Evolutionary conservation across 2,113 vertebrate genomes (phyloP).

Genomic region (Aspiorhynchus laticeps): DNA sequence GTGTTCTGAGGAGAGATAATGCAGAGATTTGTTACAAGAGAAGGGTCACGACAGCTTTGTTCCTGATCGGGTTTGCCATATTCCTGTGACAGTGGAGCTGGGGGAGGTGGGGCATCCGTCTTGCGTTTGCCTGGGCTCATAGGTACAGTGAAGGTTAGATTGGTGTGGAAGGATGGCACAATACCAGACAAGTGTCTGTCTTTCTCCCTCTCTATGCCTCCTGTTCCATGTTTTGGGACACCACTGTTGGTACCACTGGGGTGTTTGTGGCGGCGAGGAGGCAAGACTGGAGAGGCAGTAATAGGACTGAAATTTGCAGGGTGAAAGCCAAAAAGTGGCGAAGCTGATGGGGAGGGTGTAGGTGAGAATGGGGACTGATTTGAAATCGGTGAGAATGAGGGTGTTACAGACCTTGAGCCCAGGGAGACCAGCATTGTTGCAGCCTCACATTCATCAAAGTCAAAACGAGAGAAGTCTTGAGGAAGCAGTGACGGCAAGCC

Average conservation of each 20-base stretch:
- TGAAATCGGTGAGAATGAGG: constrained; percentile 88
- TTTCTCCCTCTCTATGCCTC: constrained; percentile 73
- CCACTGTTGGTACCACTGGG: constrained; percentile 75
- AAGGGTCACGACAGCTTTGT: constrained; percentile 52
- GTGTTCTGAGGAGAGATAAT: constrained; percentile 81
- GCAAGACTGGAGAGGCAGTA: constrained; percentile 82
- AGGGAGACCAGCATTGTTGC: constrained; percentile 92
- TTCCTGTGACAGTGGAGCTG: constrained; percentile 68
- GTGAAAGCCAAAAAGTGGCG: constrained; percentile 88
- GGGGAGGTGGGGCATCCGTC: constrained; percentile 71
- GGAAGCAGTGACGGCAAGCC: constrained; percentile 73
- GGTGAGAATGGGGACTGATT: constrained; percentile 92
- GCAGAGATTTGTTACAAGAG: constrained; percentile 73
- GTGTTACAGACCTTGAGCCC: constrained; percentile 88
- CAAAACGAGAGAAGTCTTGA: constrained; percentile 86
- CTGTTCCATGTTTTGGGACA: constrained; percentile 51
- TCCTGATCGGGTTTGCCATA: constrained; percentile 75
- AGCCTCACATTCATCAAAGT: constrained; percentile 91
- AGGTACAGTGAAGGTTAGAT: constrained; percentile 89
- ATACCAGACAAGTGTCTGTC: constrained; percentile 83
- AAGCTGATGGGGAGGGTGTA: constrained; percentile 87
- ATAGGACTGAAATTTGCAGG: constrained; percentile 91
- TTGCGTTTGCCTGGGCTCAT: constrained; percentile 88
- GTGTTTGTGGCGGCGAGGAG: constrained; percentile 77
- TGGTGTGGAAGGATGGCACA: constrained; percentile 83